Evolutionary conservation across 92 coral and sea anemone genomes (phyloP), one percentile per base, ranked within the genome.

Genomic region (Parazoanthus swiftii): DNA sequence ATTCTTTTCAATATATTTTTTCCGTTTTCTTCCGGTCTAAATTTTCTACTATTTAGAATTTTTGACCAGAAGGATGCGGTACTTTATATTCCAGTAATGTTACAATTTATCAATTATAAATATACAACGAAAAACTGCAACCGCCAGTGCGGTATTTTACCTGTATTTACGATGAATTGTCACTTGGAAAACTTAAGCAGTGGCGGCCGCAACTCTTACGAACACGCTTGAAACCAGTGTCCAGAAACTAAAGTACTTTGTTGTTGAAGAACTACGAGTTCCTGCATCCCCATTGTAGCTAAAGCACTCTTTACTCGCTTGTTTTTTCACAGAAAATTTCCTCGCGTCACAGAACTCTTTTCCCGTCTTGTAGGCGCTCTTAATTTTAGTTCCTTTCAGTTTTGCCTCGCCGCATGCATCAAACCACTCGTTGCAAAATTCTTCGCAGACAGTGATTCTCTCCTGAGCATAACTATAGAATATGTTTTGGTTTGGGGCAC

Each of bases 341-440:
- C 99, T 93, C 46, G 99, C 96, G 36, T 81, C 80, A 85, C 99
- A 97, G 85, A 95, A 97, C 39, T 97, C 96, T 21, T 88, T 88
- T 46, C 99, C 99, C 15, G 95, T 88, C 6, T 89, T 46, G 72
- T 93, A 97, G 83, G 90, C 76, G 36, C 86, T 91, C 42, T 82
- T 82, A 46, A 93, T 91, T 46, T 89, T 88, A 39, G 91, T 92
- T 63, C 99, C 99, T 87, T 97, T 97, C 56, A 95, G 90, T 71
- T 77, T 77, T 43, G 99, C 97, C 2, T 91, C 92, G 14, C 91
- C 94, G 85, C 99, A 97, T 20, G 94, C 95, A 38, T 89, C 89
- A 90, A 89, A 93, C 88, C 95, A 81, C 38, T 92, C 86, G 76
- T 97, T 90, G 63, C 99, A 97, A 33, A 96, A 95, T 29, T 82